These are phyloP conservation scores for Sepiola atlantica DNA, from an alignment of 2,888 invertebrate genomes.

Conservation along the genomic window DNA sequence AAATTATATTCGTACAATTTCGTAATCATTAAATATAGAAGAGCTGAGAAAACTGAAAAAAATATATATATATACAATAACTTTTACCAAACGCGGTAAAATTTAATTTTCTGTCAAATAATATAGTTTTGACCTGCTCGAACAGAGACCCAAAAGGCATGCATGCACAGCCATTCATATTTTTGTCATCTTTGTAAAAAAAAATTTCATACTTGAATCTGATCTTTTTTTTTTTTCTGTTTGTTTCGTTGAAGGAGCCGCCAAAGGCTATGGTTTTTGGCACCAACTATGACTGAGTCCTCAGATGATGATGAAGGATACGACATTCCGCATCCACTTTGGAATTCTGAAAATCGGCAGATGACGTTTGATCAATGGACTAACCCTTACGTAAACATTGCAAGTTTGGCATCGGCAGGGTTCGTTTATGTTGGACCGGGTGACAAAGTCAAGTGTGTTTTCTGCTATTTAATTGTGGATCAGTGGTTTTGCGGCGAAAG, in stretches of 20 bases:
- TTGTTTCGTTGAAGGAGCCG: background rate
- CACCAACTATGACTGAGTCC: background rate
- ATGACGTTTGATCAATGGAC: background rate
- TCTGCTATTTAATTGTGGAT: slow-evolving; percentile 18
- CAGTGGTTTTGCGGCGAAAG: background rate
- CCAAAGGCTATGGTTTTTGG: background rate
- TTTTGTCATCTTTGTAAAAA: too few relatives aligned
- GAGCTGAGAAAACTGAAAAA: too few relatives aligned
- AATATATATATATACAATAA: too few relatives aligned
- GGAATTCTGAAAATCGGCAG: background rate
- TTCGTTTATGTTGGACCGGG: background rate
- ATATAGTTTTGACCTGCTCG: too few relatives aligned
- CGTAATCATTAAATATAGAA: too few relatives aligned
- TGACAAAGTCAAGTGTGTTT: slow-evolving; percentile 38
- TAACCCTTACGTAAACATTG: background rate
- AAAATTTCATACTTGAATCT: background rate
- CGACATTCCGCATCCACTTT: slow-evolving; percentile 37
- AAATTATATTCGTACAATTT: too few relatives aligned
- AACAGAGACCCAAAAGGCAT: too few relatives aligned
- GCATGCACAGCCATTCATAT: too few relatives aligned
- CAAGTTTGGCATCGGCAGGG: background rate
- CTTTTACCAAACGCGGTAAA: too few relatives aligned
- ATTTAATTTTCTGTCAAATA: too few relatives aligned
- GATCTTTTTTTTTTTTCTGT: background rate
- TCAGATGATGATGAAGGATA: background rate